Conservation (phyloP, 1,140 invertebrate species). For the Drosophila novamexicana region DNA sequence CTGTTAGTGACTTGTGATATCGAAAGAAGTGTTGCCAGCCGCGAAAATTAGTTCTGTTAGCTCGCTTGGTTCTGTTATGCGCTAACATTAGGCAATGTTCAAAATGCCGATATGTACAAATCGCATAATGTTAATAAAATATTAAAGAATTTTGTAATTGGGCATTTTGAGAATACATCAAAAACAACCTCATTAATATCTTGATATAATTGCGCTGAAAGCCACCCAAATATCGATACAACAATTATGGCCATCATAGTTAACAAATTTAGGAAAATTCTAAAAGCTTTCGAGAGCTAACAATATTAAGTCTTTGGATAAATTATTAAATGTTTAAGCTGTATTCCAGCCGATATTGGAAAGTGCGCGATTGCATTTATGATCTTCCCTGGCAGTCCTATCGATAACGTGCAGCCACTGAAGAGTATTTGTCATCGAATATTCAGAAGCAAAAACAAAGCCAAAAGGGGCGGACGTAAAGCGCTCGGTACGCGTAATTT, state of each 20-base stretch:
- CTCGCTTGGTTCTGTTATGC: neutral
- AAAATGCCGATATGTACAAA: no score
- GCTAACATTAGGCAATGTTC: no score
- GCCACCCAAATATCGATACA: neutral
- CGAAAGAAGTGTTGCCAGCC: neutral
- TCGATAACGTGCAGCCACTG: conserved; percentile 22
- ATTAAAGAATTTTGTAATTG: no score
- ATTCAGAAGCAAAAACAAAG: conserved; percentile 48
- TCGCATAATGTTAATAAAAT: no score
- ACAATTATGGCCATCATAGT: neutral
- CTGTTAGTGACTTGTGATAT: neutral
- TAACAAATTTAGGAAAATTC: neutral
- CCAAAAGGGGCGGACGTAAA: conserved; percentile 50
- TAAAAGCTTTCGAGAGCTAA: neutral
- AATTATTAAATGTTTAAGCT: neutral
- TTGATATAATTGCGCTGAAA: neutral
- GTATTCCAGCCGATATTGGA: conserved; percentile 28
- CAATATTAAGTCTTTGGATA: neutral
- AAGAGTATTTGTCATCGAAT: conserved; percentile 43
- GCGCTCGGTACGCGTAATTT: conserved; percentile 49
- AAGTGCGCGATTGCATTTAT: neutral
- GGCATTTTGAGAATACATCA: no score
- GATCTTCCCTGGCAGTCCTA: conserved; percentile 20
- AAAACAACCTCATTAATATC: no score
- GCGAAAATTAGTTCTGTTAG: neutral